Evolutionary conservation across 2,797 vertebrate genomes (phyloP), one percentile per base, ranked within the genome.

Genomic region (Tauraco hartlaubi): DNA sequence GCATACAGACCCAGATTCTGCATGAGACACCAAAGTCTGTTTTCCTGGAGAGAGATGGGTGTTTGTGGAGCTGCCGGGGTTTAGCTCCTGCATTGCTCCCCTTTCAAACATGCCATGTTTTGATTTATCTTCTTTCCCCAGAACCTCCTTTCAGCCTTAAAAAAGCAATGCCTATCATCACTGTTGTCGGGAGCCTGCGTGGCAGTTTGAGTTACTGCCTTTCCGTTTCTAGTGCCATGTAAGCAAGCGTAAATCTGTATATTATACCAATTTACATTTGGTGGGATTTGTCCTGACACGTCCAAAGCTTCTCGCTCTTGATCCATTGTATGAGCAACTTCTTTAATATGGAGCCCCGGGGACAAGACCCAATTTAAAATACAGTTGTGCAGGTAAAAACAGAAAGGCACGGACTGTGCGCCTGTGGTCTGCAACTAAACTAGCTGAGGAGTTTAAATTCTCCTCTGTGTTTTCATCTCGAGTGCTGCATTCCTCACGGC

Each of bases 301-400:
- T 95, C 95, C 79, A 78, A 85, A 85, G 76, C 91, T 87, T 85
- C 76, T 66, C 58, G 92, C 58, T 91, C 87, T 55, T n/a, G 48
- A 48, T 72, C 64, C 4, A 0, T 52, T 90, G 5, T 78, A 8
- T 64, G 87, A 91, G 51, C 89, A 91, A 51, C 85, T 90, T 75
- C 87, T 91, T 94, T 94, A 88, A 66, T 55, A 55, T 26, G 85
- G 91, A 95, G 93, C 96, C 94, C 88, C 43, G 62, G 72, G 89
- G 96, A 94, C 69, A 81, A 89, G 84, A 85, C 86, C 12, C 14
- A 23, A 5, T 78, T 92, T 83, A 54, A 72, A 90, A 62, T 48
- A 29, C 73, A 90, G 52, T 72, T 67, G 56, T 64, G 90, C 72
- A 83, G 90, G 85, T 97, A 56, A 35, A 63, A 92, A 25, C 76